Evolutionary conservation across 1,140 invertebrate species (phyloP), one percentile per base, ranked within the genome.

Genomic region (Halictus rubicundus): DNA sequence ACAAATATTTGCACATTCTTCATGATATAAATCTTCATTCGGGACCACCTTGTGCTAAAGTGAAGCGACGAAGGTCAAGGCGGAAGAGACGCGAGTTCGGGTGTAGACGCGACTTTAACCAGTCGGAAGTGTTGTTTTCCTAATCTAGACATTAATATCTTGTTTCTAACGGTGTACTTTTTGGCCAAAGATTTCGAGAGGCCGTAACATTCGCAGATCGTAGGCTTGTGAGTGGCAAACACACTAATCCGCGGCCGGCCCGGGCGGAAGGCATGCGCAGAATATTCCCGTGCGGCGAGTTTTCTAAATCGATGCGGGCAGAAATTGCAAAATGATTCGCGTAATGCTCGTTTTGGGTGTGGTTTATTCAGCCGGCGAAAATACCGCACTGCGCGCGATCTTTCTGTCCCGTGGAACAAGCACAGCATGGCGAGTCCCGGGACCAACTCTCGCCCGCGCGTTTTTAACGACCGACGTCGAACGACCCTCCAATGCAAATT

Each of bases 251-350:
- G 23, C 42, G 25, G 42, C 16, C 21, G 42, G 25, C 19, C 42
- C 27, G 25, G 19, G 61, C 52, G 42, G 65, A 10, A 49, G 32
- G 32, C 59, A 54, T 70, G 68, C 59, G 59, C 74, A 76, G 32
- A 63, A 23, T 52, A 52, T 46, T 27, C 57, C 16, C 59, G 16
- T 60, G 16, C 46, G 4, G 19, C 14, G 68, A 78, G 68, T 78
- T 78, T 78, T 71, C 49, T 71, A 49, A 78, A 71, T 78, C 75
- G 75, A 78, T 71, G 32, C 68, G 27, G 68, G 9, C 42, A 52
- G 46, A 78, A 78, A 78, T 78, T 71, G 59, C 59, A 78, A 78
- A 71, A 64, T 64, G 59, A 78, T 71, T 78, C 68, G 68, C 68
- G 59, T 63, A 71, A 71, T 71, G 68, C 52, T 71, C 19, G 74